Conservation (phyloP, 2,797 vertebrate species). For the Numenius phaeopus region DNA sequence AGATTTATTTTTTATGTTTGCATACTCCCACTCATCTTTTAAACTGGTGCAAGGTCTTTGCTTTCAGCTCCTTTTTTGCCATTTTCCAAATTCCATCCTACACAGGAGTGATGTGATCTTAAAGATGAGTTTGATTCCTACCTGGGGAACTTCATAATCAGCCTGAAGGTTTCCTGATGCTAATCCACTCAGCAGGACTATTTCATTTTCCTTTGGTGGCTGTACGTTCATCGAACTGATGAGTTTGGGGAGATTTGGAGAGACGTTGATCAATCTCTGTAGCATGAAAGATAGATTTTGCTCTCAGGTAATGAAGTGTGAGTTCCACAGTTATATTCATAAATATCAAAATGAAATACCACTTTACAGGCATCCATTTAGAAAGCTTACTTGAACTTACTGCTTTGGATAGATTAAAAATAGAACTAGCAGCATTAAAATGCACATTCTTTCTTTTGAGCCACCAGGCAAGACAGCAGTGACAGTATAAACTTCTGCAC, state of each 20-base stretch:
- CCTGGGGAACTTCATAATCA: conserved; percentile 85
- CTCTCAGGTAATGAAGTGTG: neutral
- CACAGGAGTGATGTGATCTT: neutral
- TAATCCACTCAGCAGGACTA: conserved; percentile 91
- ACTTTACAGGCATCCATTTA: neutral
- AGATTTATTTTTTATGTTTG: neutral
- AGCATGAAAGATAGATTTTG: conserved; percentile 31
- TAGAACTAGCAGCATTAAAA: neutral
- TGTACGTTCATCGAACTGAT: conserved; percentile 90
- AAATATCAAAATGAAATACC: neutral
- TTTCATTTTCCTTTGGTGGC: conserved; percentile 95
- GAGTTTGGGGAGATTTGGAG: conserved; percentile 92
- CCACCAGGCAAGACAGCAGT: neutral
- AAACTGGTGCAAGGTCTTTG: neutral
- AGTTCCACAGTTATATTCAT: neutral
- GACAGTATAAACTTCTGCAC: neutral
- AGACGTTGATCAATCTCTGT: conserved; percentile 90
- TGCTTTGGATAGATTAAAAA: neutral
- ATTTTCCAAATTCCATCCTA: neutral
- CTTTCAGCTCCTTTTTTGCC: neutral
- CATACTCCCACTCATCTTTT: neutral
- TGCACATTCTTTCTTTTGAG: neutral
- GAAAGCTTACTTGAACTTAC: neutral
- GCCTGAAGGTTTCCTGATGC: conserved; percentile 83
- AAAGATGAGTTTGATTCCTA: conserved; percentile 71